Percentiles rank a stretch among this genome's conserved stretches.
phyloP scores from a whole-genome alignment of 2,888 invertebrate genomes.

The Macaria notata region DNA sequence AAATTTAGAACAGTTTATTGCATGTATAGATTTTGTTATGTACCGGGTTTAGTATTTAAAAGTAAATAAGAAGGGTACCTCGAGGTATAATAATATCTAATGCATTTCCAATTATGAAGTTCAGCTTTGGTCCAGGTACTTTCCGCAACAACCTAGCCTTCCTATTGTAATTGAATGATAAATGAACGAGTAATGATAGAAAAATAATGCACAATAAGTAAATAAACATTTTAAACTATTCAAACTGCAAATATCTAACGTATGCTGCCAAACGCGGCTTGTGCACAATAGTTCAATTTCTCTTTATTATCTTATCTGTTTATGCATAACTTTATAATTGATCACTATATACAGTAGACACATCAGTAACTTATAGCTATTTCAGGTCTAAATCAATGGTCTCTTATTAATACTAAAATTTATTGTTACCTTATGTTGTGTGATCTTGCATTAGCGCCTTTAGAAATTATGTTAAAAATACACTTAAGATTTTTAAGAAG shows the following conservation, averaged over 20 bases:
- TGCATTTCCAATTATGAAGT: constrained; percentile 47
- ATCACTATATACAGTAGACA: no score
- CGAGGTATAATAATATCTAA: constrained; percentile 36
- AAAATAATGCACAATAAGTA: constrained; percentile 26
- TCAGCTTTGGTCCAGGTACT: constrained; percentile 49
- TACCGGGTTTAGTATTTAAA: no score
- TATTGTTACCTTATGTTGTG: no score
- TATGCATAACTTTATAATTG: background rate
- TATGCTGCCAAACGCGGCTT: constrained; percentile 3
- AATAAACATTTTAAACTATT: constrained; percentile 29
- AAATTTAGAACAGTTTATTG: no score
- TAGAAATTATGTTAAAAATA: no score
- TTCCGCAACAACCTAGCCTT: constrained; percentile 43
- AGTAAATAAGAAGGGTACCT: constrained; percentile 32
- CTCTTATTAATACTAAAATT: no score
- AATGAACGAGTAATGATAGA: constrained; percentile 33
- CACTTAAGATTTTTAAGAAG: no score
- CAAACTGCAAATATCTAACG: background rate
- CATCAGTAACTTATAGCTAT: no score
- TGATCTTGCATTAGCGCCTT: no score
- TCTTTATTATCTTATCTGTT: constrained; percentile 7
- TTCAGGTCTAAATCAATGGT: no score
- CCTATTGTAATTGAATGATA: constrained; percentile 37
- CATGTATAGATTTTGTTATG: no score
- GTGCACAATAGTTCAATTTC: constrained; percentile 4